phyloP scores from a whole-genome alignment of 1,140 invertebrate species.

The Colletes latitarsis region DNA sequence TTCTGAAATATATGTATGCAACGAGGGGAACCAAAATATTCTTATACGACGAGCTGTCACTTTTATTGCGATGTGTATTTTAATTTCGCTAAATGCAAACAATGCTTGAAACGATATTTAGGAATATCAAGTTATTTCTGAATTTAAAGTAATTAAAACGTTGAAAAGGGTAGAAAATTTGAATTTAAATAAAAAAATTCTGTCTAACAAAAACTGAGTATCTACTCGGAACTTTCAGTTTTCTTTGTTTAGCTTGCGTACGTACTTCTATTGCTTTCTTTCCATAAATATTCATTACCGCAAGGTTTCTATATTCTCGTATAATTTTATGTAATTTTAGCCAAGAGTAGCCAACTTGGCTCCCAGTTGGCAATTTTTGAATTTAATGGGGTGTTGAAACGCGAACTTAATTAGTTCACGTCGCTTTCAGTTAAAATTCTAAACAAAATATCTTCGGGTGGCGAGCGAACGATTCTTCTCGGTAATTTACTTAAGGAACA shows the following conservation, averaged over 20 bases:
- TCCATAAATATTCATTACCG: conserved; percentile 17
- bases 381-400: conserved; percentile 37
- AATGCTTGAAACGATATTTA: no score
- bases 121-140: no score
- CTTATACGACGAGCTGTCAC: not conserved
- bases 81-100: no score
- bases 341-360: conserved; percentile 7
- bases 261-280: conserved; percentile 7
- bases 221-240: not conserved
- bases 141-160: no score
- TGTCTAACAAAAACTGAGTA: not conserved
- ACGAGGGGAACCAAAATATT: not conserved
- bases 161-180: no score
- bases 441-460: not conserved
- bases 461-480: conserved; percentile 15
- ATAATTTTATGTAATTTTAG: conserved; percentile 17
- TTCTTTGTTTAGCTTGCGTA: conserved; percentile 4
- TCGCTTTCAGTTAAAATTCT: conserved; percentile 6
- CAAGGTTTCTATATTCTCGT: conserved; percentile 10
- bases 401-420: conserved; percentile 38
- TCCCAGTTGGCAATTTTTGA: conserved; percentile 21
- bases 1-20: not conserved
- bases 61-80: not conserved
- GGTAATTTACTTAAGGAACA: conserved; percentile 17
- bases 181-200: not conserved